Conservation (phyloP, 2,797 vertebrate genomes). For the Sarcoramphus papa region DNA sequence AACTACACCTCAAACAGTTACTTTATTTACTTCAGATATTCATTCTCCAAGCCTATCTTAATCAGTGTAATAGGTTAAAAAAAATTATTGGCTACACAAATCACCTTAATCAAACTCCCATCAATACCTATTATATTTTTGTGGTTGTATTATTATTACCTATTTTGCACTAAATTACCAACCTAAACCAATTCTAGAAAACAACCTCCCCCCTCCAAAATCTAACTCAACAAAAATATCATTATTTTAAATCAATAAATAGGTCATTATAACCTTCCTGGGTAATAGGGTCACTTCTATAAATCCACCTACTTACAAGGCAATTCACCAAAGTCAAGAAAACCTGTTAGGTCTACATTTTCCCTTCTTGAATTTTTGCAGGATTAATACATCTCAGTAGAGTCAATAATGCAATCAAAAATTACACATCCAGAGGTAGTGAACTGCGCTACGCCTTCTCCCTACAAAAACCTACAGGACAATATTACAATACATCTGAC, state of each 20-base stretch:
- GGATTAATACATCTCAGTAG: neutral
- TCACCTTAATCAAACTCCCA: conserved; percentile 19
- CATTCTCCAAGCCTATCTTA: neutral
- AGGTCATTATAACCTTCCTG: conserved; percentile 33
- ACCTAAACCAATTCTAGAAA: neutral
- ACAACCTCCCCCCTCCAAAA: neutral
- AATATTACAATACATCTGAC: neutral
- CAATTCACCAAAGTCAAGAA: conserved; percentile 30
- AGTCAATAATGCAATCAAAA: conserved; percentile 35
- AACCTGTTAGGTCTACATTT: conserved; percentile 1
- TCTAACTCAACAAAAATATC: conserved; percentile 27
- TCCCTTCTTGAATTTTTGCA: conserved; percentile 12
- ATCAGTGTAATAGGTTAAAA: neutral
- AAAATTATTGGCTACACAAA: neutral
- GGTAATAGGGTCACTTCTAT: conserved; percentile 9
- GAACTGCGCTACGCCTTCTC: neutral
- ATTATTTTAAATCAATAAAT: conserved; percentile 50
- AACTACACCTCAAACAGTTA: neutral
- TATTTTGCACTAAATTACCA: conserved; percentile 22
- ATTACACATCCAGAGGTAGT: neutral
- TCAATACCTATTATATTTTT: conserved; percentile 23
- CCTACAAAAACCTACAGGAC: neutral
- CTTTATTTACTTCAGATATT: neutral
- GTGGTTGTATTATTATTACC: neutral
- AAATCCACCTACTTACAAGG: neutral